These are phyloP conservation scores for Calyptommatus sinebrachiatus DNA, from an alignment of 2,113 vertebrate genomes.

Conservation along the genomic window DNA sequence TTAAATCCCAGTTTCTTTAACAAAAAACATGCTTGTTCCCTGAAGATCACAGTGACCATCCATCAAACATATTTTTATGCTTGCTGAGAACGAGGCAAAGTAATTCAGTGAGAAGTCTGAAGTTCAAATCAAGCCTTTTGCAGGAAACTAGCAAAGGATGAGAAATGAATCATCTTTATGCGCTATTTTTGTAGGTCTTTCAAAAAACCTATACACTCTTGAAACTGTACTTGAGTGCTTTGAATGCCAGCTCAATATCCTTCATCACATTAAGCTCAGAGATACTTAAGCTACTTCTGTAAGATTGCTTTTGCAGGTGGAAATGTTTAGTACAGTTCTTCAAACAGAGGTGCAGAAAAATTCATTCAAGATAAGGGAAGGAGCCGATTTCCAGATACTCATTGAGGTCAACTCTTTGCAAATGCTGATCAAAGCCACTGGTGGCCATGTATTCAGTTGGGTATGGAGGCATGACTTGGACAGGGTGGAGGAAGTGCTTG, in stretches of 20 bases:
- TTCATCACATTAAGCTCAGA: background rate
- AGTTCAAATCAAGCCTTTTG: slow-evolving; percentile 52
- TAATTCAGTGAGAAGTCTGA: slow-evolving; percentile 52
- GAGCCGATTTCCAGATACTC: no score
- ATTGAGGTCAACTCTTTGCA: background rate
- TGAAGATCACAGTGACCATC: slow-evolving; percentile 42
- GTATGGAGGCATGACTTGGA: no score
- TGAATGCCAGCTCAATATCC: slow-evolving; percentile 22
- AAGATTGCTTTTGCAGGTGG: slow-evolving; percentile 6
- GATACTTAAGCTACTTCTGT: slow-evolving; percentile 4
- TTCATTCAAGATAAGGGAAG: background rate
- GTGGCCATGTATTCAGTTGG: no score
- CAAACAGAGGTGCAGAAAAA: background rate
- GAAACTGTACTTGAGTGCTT: slow-evolving; percentile 31
- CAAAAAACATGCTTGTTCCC: slow-evolving; percentile 25
- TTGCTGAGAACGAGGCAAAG: slow-evolving; percentile 34
- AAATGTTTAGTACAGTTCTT: background rate
- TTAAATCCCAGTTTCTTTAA: background rate
- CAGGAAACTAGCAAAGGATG: slow-evolving; percentile 43
- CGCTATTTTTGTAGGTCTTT: slow-evolving; percentile 37
- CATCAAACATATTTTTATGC: slow-evolving; percentile 35
- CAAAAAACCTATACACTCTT: slow-evolving; percentile 17
- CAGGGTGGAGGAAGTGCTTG: no score
- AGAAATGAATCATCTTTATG: slow-evolving; percentile 53
- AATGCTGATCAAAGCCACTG: background rate